These are phyloP conservation scores for Microchirus variegatus DNA, from an alignment of 2,797 vertebrate species.

Conservation along the genomic window DNA sequence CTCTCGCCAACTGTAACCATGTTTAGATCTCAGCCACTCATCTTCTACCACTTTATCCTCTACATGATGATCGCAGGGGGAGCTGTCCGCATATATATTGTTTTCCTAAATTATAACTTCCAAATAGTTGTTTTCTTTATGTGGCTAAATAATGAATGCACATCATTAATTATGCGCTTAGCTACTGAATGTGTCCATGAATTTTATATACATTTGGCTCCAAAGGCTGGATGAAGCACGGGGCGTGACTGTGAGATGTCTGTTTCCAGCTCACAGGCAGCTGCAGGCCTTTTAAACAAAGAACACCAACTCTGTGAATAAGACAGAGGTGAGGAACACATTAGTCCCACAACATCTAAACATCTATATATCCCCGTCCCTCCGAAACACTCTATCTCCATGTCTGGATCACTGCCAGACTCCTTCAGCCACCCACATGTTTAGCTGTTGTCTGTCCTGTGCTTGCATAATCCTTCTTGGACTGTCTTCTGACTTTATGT, in stretches of 20 bases:
- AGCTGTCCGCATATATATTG: no score
- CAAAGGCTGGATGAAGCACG: background rate
- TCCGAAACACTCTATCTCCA: slow-evolving; percentile 1
- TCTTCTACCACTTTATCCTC: no score
- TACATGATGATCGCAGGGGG: no score
- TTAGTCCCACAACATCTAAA: slow-evolving; percentile 25
- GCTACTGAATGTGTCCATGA: background rate
- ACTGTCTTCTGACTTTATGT: slow-evolving; percentile 21
- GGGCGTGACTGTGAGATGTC: background rate
- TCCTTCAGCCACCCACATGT: slow-evolving; percentile 14
- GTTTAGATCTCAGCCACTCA: no score
- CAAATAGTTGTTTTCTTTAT: no score
- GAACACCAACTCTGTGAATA: slow-evolving; percentile 34
- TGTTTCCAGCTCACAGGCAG: background rate
- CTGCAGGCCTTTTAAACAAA: slow-evolving; percentile 28
- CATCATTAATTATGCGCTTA: background rate
- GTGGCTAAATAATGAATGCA: background rate
- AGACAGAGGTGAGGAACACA: slow-evolving; percentile 43
- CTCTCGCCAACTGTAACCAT: background rate
- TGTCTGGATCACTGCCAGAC: slow-evolving; percentile 17
- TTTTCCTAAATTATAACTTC: no score
- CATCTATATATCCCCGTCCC: slow-evolving; percentile 33
- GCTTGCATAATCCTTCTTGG: background rate
- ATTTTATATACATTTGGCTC: background rate
- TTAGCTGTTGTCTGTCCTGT: background rate